These are phyloP conservation scores for Entosphenus tridentatus DNA, from an alignment of 2,113 vertebrate species.

Conservation along the genomic window DNA sequence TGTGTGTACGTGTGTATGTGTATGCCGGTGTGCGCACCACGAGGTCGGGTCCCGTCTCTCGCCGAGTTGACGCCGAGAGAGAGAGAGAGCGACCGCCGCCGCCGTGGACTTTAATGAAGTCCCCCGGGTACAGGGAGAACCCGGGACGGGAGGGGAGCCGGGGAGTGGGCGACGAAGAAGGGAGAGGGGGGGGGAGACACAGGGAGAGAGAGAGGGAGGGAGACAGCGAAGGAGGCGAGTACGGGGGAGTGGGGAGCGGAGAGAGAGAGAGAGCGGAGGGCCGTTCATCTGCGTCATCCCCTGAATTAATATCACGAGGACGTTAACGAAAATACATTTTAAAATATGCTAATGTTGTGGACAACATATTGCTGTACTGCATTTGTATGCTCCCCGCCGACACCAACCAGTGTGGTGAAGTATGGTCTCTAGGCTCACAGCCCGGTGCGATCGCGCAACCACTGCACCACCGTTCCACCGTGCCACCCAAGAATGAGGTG, in stretches of 20 bases:
- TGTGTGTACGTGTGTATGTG: neutral
- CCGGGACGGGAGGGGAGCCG: neutral
- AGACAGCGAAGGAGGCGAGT: neutral
- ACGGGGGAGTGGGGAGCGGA: neutral
- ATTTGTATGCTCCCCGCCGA: too few relatives aligned
- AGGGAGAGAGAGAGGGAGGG: neutral
- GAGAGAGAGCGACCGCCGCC: too few relatives aligned
- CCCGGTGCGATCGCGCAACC: too few relatives aligned
- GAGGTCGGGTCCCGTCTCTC: too few relatives aligned
- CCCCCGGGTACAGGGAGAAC: too few relatives aligned
- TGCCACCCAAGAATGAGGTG: too few relatives aligned
- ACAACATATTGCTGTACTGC: too few relatives aligned
- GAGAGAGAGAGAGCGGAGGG: neutral
- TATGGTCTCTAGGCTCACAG: too few relatives aligned
- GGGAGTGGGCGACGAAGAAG: neutral
- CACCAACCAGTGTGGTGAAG: too few relatives aligned
- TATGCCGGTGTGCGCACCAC: neutral
- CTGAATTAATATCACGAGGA: neutral
- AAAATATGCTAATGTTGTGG: neutral
- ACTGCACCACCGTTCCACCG: too few relatives aligned
- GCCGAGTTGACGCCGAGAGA: too few relatives aligned
- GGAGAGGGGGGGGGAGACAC: neutral
- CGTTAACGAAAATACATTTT: neutral
- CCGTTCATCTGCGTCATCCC: neutral
- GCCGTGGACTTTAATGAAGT: too few relatives aligned